These are phyloP conservation scores for Condylura cristata DNA, from an alignment of 2,113 vertebrate genomes.

Conservation along the genomic window DNA sequence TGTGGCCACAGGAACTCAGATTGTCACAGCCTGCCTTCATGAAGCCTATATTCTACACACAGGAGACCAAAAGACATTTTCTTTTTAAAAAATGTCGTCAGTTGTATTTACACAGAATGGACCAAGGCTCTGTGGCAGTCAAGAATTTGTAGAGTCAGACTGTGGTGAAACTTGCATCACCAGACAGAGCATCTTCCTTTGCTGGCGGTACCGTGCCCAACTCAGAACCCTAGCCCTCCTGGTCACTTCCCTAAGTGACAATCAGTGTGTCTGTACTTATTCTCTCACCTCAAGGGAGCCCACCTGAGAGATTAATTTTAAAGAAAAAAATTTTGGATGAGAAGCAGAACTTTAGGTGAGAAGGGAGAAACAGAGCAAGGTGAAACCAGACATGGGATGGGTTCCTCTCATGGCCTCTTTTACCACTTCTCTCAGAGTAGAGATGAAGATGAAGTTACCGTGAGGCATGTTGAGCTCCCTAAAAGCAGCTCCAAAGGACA, in stretches of 20 bases:
- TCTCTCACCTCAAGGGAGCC: neutral
- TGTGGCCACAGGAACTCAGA: neutral
- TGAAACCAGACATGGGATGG: neutral
- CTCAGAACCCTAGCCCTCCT: neutral
- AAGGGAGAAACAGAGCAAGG: neutral
- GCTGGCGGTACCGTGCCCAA: rapidly evolving
- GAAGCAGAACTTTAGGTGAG: neutral
- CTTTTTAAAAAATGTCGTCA: too few relatives aligned
- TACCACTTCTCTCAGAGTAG: neutral
- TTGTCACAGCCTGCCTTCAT: neutral
- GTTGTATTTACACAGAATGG: rapidly evolving
- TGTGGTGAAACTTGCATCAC: rapidly evolving
- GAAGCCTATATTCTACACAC: neutral
- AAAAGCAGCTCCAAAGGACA: conserved; percentile 73
- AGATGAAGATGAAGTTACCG: conserved; percentile 44
- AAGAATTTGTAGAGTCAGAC: neutral
- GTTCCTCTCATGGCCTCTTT: neutral
- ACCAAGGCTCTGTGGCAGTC: neutral
- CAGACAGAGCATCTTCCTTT: neutral
- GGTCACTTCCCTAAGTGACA: neutral
- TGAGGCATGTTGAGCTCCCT: conserved; percentile 64
- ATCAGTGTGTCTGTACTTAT: neutral
- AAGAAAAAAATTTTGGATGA: neutral
- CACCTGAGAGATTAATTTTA: neutral
- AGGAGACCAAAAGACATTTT: neutral